These are phyloP conservation scores for Sycon ciliatum DNA, from an alignment of 37 sponge, comb jelly and placozoan genomes.

Conservation along the genomic window DNA sequence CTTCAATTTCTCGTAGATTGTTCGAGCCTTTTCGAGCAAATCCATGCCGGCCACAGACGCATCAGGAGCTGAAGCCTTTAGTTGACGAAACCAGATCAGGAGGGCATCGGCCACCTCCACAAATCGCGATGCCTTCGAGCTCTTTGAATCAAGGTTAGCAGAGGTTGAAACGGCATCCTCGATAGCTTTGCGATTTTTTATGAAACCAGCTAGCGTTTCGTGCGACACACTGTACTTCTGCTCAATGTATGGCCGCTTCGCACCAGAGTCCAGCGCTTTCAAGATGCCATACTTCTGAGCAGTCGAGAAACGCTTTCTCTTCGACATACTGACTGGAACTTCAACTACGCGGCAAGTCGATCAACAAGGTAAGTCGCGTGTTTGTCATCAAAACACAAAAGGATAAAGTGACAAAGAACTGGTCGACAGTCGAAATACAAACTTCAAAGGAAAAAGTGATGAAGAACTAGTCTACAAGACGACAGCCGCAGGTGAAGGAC, in stretches of 20 bases:
- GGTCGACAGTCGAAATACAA: no score
- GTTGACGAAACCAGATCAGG: slow-evolving; percentile 13
- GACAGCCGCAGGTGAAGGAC: no score
- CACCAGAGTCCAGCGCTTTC: slow-evolving; percentile 17
- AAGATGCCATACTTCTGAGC: slow-evolving; percentile 1
- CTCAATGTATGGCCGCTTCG: background rate
- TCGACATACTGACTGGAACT: no score
- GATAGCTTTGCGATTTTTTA: slow-evolving; percentile 9
- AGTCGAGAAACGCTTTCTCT: background rate
- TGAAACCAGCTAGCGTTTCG: slow-evolving; percentile 16
- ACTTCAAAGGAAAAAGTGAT: no score
- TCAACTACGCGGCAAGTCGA: no score
- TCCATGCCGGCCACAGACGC: background rate
- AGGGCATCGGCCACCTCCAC: slow-evolving; percentile 2
- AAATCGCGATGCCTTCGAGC: background rate
- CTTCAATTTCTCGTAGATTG: background rate
- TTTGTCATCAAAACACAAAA: no score
- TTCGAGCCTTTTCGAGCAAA: slow-evolving; percentile 1
- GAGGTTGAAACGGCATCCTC: background rate
- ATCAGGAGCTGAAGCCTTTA: background rate
- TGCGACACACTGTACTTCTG: slow-evolving; percentile 11
- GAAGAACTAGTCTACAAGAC: no score
- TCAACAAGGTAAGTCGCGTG: no score
- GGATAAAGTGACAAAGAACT: no score
- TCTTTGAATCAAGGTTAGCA: background rate